phyloP scores from a whole-genome alignment of 2,113 vertebrate species.

The Thunnus thynnus region DNA sequence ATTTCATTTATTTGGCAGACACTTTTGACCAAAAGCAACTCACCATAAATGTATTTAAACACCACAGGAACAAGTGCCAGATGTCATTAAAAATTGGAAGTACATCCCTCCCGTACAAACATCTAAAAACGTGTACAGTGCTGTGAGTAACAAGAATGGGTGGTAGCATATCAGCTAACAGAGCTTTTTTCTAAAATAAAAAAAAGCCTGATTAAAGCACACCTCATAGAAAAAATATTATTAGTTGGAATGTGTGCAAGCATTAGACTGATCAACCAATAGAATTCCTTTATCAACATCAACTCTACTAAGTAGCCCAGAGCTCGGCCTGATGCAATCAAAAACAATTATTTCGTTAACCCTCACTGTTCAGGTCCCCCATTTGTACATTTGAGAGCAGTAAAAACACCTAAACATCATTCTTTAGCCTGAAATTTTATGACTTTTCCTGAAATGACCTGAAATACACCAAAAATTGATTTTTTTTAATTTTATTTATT shows the following conservation, averaged over 20 bases:
- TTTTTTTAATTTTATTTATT: too few relatives aligned
- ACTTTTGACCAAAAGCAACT: constrained; percentile 12
- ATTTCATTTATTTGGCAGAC: constrained; percentile 11
- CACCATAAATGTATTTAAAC: constrained; percentile 17
- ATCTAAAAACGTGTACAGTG: constrained; percentile 2
- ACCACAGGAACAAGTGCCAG: not conserved
- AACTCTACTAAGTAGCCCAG: not conserved
- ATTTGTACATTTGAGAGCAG: too few relatives aligned
- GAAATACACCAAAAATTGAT: too few relatives aligned
- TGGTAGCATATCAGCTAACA: not conserved
- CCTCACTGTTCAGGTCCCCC: too few relatives aligned
- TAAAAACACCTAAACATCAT: too few relatives aligned
- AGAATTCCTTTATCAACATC: too few relatives aligned
- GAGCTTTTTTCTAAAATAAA: not conserved
- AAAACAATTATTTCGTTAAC: not conserved
- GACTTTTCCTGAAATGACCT: too few relatives aligned
- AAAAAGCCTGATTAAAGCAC: too few relatives aligned
- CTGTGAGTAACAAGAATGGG: not conserved
- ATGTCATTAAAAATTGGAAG: constrained; percentile 1
- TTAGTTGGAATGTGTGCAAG: too few relatives aligned
- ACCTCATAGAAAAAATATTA: too few relatives aligned
- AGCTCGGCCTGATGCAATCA: not conserved
- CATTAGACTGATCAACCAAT: too few relatives aligned
- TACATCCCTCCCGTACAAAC: not conserved
- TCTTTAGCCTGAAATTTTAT: too few relatives aligned